Percentiles rank a stretch among this genome's conserved stretches.
These are phyloP conservation scores for Elegia similella DNA, from an alignment of 2,888 invertebrate species.

Conservation along the genomic window DNA sequence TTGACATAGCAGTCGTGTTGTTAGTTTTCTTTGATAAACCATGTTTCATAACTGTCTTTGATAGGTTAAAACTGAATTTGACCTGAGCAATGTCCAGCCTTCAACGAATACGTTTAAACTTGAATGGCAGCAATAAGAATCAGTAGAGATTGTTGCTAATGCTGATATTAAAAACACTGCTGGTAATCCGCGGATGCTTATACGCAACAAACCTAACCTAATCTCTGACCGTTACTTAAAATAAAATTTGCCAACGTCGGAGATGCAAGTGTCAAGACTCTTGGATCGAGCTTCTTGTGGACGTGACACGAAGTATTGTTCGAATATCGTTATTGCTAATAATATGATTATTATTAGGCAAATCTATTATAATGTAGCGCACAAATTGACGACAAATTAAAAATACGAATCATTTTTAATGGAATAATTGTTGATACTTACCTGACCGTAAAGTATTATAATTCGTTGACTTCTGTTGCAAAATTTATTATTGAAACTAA, in stretches of 20 bases:
- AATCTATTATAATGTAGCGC: slow-evolving; percentile 32
- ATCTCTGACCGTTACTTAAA: slow-evolving; percentile 43
- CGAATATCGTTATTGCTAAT: slow-evolving; percentile 62
- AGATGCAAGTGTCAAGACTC: slow-evolving; percentile 65
- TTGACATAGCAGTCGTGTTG: too few relatives aligned
- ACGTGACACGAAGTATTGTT: slow-evolving; percentile 50
- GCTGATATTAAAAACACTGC: too few relatives aligned
- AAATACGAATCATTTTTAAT: slow-evolving; percentile 20
- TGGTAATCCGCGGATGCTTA: too few relatives aligned
- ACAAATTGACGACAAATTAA: slow-evolving; percentile 36
- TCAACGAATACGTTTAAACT: too few relatives aligned
- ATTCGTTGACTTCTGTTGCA: not conserved
- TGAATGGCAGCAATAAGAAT: too few relatives aligned
- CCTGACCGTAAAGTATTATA: not conserved
- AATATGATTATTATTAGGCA: slow-evolving; percentile 63
- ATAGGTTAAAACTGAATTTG: too few relatives aligned
- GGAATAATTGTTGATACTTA: not conserved
- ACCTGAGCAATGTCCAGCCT: too few relatives aligned
- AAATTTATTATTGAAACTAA: too few relatives aligned
- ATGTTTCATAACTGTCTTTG: too few relatives aligned
- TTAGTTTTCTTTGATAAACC: too few relatives aligned
- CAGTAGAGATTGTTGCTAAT: too few relatives aligned
- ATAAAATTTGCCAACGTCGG: slow-evolving; percentile 48
- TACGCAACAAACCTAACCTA: too few relatives aligned
- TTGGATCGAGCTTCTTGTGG: slow-evolving; percentile 47